Percentiles rank a stretch among this genome's conserved stretches.
Conservation (phyloP, 2,888 invertebrate species). For the Eucera pruinosa region DNA sequence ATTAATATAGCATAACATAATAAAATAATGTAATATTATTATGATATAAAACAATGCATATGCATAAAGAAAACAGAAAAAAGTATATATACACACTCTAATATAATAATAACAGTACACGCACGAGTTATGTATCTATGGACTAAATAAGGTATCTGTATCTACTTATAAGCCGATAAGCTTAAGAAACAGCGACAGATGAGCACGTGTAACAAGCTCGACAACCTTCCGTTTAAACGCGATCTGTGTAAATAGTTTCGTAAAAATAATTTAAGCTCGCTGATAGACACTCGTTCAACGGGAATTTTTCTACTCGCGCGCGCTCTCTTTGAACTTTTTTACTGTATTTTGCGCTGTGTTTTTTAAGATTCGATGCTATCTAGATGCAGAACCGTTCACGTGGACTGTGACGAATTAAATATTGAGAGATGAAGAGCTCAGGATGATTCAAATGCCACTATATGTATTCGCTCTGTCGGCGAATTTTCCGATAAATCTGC, state of each 20-base stretch:
- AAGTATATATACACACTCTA: slow-evolving; percentile 39
- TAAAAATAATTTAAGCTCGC: slow-evolving; percentile 49
- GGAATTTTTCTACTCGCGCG: slow-evolving; percentile 42
- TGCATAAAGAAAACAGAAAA: slow-evolving; percentile 38
- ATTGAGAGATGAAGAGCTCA: not conserved
- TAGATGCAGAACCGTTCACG: slow-evolving; percentile 1
- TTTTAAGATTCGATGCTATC: slow-evolving; percentile 3
- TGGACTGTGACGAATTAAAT: not conserved
- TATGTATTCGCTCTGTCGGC: not conserved
- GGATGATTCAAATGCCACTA: not conserved
- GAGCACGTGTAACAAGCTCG: slow-evolving; percentile 39
- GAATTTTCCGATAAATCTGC: not conserved
- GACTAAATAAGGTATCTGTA: slow-evolving; percentile 62
- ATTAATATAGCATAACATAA: slow-evolving; percentile 44
- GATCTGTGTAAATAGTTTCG: slow-evolving; percentile 55
- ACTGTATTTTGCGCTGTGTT: slow-evolving; percentile 27
- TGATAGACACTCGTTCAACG: slow-evolving; percentile 32
- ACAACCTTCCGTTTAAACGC: slow-evolving; percentile 46
- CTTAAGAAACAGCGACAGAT: slow-evolving; percentile 40
- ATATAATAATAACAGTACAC: slow-evolving; percentile 57
- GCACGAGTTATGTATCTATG: slow-evolving; percentile 66
- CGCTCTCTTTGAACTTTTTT: slow-evolving; percentile 25
- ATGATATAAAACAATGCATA: slow-evolving; percentile 25
- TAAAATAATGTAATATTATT: slow-evolving; percentile 32
- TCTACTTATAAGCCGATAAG: slow-evolving; percentile 53